Base-by-base conservation (phyloP, 2,113 vertebrate genomes). In the Casuarius casuarius region DNA sequence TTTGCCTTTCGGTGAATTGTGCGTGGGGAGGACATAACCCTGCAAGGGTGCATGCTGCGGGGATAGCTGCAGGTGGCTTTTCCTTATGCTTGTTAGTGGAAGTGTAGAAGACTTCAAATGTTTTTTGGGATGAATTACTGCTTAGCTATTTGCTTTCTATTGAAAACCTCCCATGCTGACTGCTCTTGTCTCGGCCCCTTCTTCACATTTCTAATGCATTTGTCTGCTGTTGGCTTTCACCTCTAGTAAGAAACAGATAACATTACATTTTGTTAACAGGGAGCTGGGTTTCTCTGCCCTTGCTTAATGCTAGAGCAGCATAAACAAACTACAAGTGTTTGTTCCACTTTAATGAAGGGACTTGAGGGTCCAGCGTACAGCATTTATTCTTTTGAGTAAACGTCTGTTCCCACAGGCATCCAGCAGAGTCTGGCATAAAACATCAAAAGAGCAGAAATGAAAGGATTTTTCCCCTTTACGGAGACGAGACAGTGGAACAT, bases 331-430 rank as follows among this genome's bases (percentile, higher is more conserved):
- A 54, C 81, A 94, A 96, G 91, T 44, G 19, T 79, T 84, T 96
- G 61, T 29, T 96, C 68, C 85, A 70, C 71, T 93, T 94, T 84
- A 83, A 42, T 67, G 66, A 96, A 74, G 77, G 61, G 59, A 44
- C 71, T 70, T 22, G 77, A 90, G 59, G 88, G 87, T 63, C 63
- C 61, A 21, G n/a, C 28, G 0, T 87, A 56, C 42, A 38, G 59
- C 65, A 35, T 70, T 84, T 95, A 67, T 65, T 92, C 71, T 49
- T 94, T 71, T 67, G 72, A 94, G 78, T 91, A 96, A 93, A 91
- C 63, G 86, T 94, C 96, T 61, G 52, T 80, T 96, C 94, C 86
- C 83, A 91, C 84, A 92, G 94, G 66, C 94, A 19, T 48, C 92
- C 95, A 83, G 63, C 85, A 33, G 91, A 0, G 71, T 89, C 91